These are phyloP conservation scores for Priocnemis perturbator DNA, from an alignment of 2,888 invertebrate genomes.

Conservation along the genomic window DNA sequence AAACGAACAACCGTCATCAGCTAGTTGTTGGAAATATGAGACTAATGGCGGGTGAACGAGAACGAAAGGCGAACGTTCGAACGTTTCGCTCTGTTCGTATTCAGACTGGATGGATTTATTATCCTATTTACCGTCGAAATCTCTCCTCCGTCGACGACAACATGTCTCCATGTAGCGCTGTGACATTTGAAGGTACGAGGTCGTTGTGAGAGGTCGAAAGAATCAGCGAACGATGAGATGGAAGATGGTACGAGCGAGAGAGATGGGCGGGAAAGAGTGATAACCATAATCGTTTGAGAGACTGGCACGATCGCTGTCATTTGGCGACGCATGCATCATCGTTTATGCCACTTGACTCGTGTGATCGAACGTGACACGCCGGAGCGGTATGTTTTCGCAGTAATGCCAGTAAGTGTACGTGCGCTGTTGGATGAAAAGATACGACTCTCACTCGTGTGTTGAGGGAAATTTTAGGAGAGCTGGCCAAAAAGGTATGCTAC, in stretches of 20 bases:
- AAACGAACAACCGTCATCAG: no score
- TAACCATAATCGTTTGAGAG: conserved; percentile 42
- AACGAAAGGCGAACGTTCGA: conserved; percentile 7
- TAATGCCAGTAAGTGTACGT: conserved; percentile 11
- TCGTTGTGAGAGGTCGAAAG: conserved; percentile 55
- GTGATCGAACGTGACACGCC: conserved; percentile 57
- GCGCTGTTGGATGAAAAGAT: conserved; percentile 4
- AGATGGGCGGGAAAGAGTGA: conserved; percentile 32
- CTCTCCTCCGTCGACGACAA: conserved; percentile 32
- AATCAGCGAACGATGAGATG: conserved; percentile 31
- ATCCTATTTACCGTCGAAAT: conserved; percentile 39
- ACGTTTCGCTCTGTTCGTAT: conserved; percentile 43
- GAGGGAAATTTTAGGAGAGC: no score
- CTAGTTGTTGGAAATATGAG: no score
- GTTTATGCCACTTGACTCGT: conserved; percentile 59
- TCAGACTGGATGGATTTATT: conserved; percentile 50
- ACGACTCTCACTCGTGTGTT: no score
- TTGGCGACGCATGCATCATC: conserved; percentile 61
- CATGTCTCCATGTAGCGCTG: background rate
- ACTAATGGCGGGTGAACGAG: background rate
- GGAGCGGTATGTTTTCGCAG: conserved; percentile 40
- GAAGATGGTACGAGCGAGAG: conserved; percentile 6
- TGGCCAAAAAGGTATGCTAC: no score
- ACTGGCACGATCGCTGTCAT: conserved; percentile 49
- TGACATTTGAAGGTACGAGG: conserved; percentile 28